A percentile compares a stretch with the other conserved stretches of the same genome.
Conservation (phyloP, 2,888 invertebrate genomes). For the Synanthedon formicaeformis region DNA sequence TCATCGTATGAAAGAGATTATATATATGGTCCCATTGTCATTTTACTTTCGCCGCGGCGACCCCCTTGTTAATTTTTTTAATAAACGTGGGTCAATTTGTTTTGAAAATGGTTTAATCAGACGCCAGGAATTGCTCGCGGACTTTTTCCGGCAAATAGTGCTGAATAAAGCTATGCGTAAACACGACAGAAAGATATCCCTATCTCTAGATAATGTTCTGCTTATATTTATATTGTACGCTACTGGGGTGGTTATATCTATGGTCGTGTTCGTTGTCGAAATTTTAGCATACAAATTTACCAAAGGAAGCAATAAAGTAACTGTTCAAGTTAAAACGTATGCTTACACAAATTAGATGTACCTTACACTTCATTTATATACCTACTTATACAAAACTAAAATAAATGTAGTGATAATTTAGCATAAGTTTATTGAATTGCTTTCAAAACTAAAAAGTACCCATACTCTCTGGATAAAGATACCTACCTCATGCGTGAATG, state of each 20-base stretch:
- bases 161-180: background rate
- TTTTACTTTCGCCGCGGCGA: background rate
- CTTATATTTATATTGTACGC: slow-evolving; percentile 11
- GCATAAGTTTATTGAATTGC: too few species aligned
- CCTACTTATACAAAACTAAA: too few species aligned
- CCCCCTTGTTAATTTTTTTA: background rate
- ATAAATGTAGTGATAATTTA: too few species aligned
- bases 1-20: background rate
- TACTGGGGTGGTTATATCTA: background rate
- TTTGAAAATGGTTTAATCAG: background rate
- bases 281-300: background rate
- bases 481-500: too few species aligned
- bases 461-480: too few species aligned
- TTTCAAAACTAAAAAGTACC: too few species aligned
- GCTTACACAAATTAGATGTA: too few species aligned
- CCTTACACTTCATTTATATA: too few species aligned
- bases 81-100: background rate
- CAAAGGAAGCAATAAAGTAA: too few species aligned
- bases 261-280: background rate
- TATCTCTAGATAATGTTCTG: slow-evolving; percentile 23
- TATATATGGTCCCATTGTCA: background rate
- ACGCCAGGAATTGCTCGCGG: background rate
- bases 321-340: too few species aligned
- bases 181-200: slow-evolving; percentile 2
- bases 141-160: background rate